phyloP scores from a whole-genome alignment of 2,113 vertebrate species.

The Sander vitreus region DNA sequence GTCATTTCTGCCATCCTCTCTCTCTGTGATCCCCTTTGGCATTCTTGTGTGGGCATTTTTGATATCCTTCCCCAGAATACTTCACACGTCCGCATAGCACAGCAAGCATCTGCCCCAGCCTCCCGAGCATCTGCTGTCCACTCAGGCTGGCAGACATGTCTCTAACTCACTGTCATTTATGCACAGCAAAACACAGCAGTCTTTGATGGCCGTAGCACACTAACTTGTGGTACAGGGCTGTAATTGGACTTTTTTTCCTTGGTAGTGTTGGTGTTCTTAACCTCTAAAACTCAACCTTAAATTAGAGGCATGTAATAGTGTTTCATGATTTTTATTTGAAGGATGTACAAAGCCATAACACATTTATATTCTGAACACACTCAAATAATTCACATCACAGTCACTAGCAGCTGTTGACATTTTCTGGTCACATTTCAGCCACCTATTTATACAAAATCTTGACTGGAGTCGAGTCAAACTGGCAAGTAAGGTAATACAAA shows the following conservation, averaged over 20 bases:
- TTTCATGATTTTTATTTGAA: background rate
- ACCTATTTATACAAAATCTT: background rate
- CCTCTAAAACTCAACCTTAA: background rate
- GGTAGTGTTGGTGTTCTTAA: background rate
- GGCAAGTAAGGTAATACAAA: background rate
- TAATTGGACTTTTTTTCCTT: background rate
- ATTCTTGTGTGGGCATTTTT: constrained; percentile 47
- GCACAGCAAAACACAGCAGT: constrained; percentile 15
- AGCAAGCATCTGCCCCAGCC: constrained; percentile 45
- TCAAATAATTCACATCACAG: background rate
- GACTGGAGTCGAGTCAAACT: background rate
- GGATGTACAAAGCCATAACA: background rate
- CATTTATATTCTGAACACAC: background rate
- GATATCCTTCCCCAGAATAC: constrained; percentile 65
- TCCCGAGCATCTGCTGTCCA: constrained; percentile 59
- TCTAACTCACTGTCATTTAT: constrained; percentile 41
- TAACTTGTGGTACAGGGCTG: background rate
- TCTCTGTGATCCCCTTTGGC: constrained; percentile 41
- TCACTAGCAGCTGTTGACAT: too few relatives aligned
- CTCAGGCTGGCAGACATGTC: constrained; percentile 29
- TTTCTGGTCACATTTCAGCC: background rate
- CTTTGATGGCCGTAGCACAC: constrained; percentile 19
- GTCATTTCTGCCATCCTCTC: constrained; percentile 25
- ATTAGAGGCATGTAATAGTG: background rate
- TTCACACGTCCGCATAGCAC: constrained; percentile 49